Evolutionary conservation across 1,140 invertebrate species (phyloP), one percentile per base, ranked within the genome.

Genomic region (Nephotettix cincticeps): DNA sequence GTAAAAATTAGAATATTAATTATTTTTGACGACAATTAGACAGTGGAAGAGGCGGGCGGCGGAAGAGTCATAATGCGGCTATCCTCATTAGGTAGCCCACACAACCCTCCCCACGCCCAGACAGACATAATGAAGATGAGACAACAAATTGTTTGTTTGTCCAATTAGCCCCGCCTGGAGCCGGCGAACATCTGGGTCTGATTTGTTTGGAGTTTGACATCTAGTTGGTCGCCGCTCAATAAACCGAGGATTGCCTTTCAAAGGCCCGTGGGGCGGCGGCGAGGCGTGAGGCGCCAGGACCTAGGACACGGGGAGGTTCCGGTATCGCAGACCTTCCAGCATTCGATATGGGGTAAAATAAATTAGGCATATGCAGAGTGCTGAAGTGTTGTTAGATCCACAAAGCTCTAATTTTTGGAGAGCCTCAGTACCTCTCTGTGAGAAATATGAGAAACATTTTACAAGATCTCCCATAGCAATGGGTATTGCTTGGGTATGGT

Each of bases 91-190:
- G 32, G 4, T 36, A 36, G 4, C 32, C 32, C 14, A 4, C 32
- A 36, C 32, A 4, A 4, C 32, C 4, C 32, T 14, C 4, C 47
- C 6, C 6, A 51, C 47, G 19, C 23, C 25, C 56, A 61, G 56
- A 61, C 56, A 61, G 32, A 36, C 32, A 28, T 21, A 14, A 61
- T 61, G 56, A 23, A 61, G 27, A 61, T 61, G 56, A 28, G 23
- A 61, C 56, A 61, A 61, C 56, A 61, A 61, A 61, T 61, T 61
- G 56, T 61, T 61, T 61, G 56, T 61, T 61, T 61, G 25, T 25
- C 56, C 56, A 61, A 61, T 61, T 61, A 61, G 56, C 28, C 6
- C 21, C 23, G n/a, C n/a, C 23, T 25, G 13, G 21, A 6, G 1
- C 21, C 21, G n/a, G 9, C 9, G 9, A 25, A 25, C 56, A 61